phyloP scores from a whole-genome alignment of 2,888 invertebrate species.

The Belgica antarctica region DNA sequence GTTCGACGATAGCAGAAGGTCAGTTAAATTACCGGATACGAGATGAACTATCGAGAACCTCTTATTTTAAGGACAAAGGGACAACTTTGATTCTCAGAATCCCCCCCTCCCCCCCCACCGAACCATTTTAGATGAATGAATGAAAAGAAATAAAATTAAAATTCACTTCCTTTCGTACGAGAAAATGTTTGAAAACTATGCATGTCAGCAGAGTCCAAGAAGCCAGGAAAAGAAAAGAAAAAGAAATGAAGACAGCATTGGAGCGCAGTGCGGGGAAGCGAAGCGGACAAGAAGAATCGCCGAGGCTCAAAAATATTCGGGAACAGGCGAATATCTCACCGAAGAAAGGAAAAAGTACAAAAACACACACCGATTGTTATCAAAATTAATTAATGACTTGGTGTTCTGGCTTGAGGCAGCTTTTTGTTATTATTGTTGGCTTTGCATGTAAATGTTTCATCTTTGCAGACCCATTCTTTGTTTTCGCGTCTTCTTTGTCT shows the following conservation, averaged over 20 bases:
- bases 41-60: not conserved
- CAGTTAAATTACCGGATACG: not conserved
- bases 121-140: not conserved
- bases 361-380: conserved; percentile 43
- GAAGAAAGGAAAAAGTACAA: conserved; percentile 20
- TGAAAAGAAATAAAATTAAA: not conserved
- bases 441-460: conserved; percentile 13
- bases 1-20: not conserved
- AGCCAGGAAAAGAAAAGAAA: not conserved
- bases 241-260: not conserved
- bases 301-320: not conserved
- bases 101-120: no score
- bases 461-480: conserved; percentile 1
- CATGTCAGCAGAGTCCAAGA: not conserved
- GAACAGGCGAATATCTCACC: conserved; percentile 40
- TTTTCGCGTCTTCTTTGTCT: not conserved
- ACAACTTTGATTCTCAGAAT: not conserved
- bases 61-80: not conserved
- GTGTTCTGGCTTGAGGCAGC: conserved; percentile 5
- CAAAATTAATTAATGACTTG: conserved; percentile 44
- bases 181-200: not conserved
- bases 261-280: not conserved
- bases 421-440: conserved; percentile 26
- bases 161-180: conserved; percentile 15
- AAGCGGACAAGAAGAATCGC: no score